Conservation (phyloP, 2,797 vertebrate genomes). For the Synanceia verrucosa region DNA sequence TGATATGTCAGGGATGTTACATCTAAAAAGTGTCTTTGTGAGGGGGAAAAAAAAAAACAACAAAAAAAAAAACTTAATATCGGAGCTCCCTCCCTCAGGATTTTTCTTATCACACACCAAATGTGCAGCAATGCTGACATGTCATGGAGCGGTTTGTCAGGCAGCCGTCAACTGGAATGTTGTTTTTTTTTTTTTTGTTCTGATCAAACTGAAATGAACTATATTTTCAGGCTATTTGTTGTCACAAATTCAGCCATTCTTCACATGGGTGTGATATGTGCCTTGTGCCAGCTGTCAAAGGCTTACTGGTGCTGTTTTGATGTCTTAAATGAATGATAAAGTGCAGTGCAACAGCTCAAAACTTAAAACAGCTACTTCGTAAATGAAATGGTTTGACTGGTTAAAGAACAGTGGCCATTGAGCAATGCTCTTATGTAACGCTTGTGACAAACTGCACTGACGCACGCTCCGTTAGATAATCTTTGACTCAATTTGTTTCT, state of each 20-base stretch:
- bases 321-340: constrained; percentile 59
- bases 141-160: constrained; percentile 61
- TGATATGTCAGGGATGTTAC: constrained; percentile 48
- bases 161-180: constrained; percentile 53
- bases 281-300: constrained; percentile 61
- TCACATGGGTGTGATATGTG: constrained; percentile 38
- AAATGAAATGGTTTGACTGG: constrained; percentile 52
- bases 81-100: constrained; percentile 55
- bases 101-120: constrained; percentile 72
- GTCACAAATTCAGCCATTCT: constrained; percentile 58
- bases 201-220: constrained; percentile 66
- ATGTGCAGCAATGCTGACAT: constrained; percentile 64
- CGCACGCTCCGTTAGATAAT: constrained; percentile 77
- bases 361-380: constrained; percentile 40
- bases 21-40: constrained; percentile 53
- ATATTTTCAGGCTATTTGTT: constrained; percentile 67
- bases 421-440: constrained; percentile 66
- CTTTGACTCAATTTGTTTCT: constrained; percentile 79
- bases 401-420: constrained; percentile 56
- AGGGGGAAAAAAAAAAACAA: no score
- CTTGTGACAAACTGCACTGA: constrained; percentile 72
- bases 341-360: constrained; percentile 20
- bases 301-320: constrained; percentile 43
- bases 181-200: not conserved
- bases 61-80: constrained; percentile 60